Base-by-base conservation (phyloP, 1,140 invertebrate genomes). In the Leptonema lineaticorne region DNA sequence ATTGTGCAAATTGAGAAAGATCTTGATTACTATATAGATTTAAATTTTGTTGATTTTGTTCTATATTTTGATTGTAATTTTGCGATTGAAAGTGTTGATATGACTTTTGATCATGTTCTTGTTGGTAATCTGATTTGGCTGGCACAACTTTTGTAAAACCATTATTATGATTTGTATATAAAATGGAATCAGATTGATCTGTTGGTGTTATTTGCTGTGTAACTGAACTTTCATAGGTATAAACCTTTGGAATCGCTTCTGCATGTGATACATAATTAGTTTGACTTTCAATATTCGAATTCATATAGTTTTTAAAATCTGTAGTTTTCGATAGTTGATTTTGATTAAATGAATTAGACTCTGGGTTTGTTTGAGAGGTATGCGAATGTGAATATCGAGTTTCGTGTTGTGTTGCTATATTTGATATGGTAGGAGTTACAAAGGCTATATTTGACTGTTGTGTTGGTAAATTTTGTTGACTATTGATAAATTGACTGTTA, bases 21-120 rank as follows among this genome's bases (percentile, higher is more conserved):
- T n/a, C 26, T 28, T 57, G 57, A 20, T 33, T 30, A 33, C 5
- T 7, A 59, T 59, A 37, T 59, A 20, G 48, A 5, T 20, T 26
- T 18, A 18, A 59, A 3, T 6, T 28, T 59, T 30, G 57, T 30
- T 33, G 24, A 57, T 26, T 57, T 59, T 59, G 57, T n/a, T 18
- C 22, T 2, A 16, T 27, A 33, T 26, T 22, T 26, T 53, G 22
- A 24, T 16, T 33, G 14, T 29, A 2, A 33, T 37, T 11, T 33
- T 59, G 28, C 24, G 28, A 53, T 53, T 53, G 50, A 9, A 24
- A 26, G 20, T 53, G 27, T 2, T 53, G 22, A 24, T 18, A 11
- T 2, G 24, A 11, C n/a, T n/a, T n/a, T 53, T 53, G 50, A 26
- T 26, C 20, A 24, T 53, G 24, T n/a, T 1, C 3, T 53, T 53